Percentiles rank a stretch among this genome's conserved stretches.
Evolutionary conservation across 2,888 invertebrate species (phyloP).

Genomic region (Heliconius erato): DNA sequence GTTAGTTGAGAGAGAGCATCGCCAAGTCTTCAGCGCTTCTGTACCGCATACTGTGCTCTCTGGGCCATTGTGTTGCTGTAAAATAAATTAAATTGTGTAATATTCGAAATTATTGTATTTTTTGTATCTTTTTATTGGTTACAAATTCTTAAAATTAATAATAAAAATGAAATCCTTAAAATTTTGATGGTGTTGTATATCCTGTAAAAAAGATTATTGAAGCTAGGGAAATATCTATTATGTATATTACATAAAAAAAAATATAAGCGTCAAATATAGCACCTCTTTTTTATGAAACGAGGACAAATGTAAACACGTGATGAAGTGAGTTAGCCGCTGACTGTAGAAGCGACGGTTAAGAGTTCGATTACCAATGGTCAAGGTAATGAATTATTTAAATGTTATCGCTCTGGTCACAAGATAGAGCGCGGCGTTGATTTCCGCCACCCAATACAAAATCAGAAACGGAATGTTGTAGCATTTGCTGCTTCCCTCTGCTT

Average conservation of each 20-base stretch:
- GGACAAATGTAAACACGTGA: background rate
- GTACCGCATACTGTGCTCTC: constrained; percentile 81
- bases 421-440: no score
- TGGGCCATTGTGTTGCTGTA: constrained; percentile 84
- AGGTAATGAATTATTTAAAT: no score
- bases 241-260: background rate
- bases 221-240: background rate
- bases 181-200: background rate
- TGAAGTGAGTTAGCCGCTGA: no score
- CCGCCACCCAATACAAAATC: no score
- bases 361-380: no score
- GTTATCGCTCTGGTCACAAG: no score
- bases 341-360: no score
- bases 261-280: background rate
- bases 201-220: background rate
- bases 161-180: no score
- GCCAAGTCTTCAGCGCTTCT: constrained; percentile 80
- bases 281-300: no score
- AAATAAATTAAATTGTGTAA: constrained; percentile 50
- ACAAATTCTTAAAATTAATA: background rate
- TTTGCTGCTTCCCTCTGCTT: no score
- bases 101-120: background rate
- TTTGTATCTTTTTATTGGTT: background rate
- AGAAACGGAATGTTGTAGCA: no score
- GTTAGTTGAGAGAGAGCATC: constrained; percentile 64